Percentiles rank a stretch among this genome's conserved stretches.
Evolutionary conservation across 1,140 invertebrate species (phyloP).

Genomic region (Sinella curviseta): DNA sequence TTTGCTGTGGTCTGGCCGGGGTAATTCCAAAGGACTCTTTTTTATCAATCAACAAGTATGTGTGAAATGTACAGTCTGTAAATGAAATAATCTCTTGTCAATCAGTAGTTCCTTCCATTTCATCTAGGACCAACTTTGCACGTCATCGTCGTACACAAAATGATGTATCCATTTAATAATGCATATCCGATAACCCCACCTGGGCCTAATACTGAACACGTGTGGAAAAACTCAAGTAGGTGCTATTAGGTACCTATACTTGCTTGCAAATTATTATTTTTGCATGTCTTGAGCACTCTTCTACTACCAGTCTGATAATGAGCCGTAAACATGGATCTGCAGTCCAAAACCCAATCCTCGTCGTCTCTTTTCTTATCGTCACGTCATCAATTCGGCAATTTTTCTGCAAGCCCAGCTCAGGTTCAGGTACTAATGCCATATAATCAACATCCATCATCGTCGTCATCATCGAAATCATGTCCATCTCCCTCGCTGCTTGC

Average conservation of each 20-base stretch:
- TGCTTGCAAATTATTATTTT: neutral
- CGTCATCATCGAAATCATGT: neutral
- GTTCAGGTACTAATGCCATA: neutral
- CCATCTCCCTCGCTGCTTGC: neutral
- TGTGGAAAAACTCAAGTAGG: no score
- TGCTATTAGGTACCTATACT: no score
- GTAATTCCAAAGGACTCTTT: conserved; percentile 1
- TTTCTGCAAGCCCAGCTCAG: neutral
- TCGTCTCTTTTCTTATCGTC: neutral
- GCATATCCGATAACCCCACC: neutral
- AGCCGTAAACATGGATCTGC: neutral
- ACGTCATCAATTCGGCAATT: neutral
- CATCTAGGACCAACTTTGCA: neutral
- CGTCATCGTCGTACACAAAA: neutral
- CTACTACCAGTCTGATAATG: neutral
- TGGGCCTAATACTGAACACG: no score
- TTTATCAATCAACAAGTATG: neutral
- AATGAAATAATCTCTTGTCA: neutral
- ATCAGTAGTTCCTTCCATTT: neutral
- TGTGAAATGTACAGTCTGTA: neutral
- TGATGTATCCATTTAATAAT: neutral
- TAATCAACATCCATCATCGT: neutral
- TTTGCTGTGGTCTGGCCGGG: neutral
- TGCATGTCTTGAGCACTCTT: neutral
- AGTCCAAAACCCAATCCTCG: neutral